These are phyloP conservation scores for Phoenicopterus ruber DNA, from an alignment of 2,113 vertebrate genomes.

Conservation along the genomic window DNA sequence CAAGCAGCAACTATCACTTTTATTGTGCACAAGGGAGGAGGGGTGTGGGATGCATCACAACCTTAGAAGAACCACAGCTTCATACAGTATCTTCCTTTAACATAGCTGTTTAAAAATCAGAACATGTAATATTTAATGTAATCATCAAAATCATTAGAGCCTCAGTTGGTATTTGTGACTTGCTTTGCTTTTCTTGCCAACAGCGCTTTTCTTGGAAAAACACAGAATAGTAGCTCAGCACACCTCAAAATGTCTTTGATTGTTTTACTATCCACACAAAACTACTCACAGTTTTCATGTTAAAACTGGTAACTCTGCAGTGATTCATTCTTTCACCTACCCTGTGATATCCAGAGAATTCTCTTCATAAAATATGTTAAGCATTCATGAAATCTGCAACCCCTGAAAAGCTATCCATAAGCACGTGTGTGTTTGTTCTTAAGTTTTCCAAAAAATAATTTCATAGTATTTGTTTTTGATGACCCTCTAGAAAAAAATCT, in stretches of 20 bases:
- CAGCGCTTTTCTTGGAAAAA: neutral
- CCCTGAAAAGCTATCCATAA: neutral
- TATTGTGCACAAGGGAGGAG: neutral
- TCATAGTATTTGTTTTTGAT: neutral
- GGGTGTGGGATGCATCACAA: neutral
- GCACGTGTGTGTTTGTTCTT: accelerated
- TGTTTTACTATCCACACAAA: neutral
- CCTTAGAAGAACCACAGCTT: neutral
- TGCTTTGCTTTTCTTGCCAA: neutral
- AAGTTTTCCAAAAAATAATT: neutral
- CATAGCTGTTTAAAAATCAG: neutral
- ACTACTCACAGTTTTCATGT: neutral
- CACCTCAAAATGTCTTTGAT: neutral
- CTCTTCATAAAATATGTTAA: neutral
- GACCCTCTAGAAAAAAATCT: neutral
- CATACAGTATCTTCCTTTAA: neutral
- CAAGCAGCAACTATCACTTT: neutral
- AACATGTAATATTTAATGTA: neutral
- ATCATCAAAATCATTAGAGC: neutral
- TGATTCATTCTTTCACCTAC: neutral
- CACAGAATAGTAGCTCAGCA: neutral
- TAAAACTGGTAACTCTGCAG: neutral
- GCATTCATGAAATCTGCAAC: neutral
- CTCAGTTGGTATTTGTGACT: neutral
- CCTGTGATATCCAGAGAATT: neutral